These are phyloP conservation scores for Narcine bancroftii DNA, from an alignment of 2,113 vertebrate species.

Conservation along the genomic window DNA sequence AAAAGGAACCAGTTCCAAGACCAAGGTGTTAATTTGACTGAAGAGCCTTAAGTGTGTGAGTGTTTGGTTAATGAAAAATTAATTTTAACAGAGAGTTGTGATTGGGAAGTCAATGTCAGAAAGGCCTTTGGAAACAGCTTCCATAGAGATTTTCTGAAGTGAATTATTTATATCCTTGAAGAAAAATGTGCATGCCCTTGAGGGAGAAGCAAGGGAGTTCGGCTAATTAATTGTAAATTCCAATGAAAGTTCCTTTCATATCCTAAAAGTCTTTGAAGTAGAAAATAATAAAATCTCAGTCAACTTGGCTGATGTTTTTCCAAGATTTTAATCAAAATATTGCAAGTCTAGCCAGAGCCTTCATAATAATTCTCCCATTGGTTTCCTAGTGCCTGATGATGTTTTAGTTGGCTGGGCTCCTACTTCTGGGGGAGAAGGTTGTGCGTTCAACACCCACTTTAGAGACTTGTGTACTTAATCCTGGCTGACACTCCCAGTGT, in stretches of 20 bases:
- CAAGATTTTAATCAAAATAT: neutral
- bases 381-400: neutral
- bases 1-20: neutral
- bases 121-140: too few species aligned
- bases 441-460: neutral
- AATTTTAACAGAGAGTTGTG: neutral
- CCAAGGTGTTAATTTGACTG: neutral
- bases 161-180: too few species aligned
- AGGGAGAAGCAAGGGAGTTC: neutral
- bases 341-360: neutral
- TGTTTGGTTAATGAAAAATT: neutral
- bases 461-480: neutral
- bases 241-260: neutral
- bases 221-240: neutral
- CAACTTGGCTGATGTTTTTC: neutral
- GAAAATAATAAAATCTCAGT: neutral
- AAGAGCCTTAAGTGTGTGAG: neutral
- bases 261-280: neutral
- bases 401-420: neutral
- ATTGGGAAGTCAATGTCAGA: too few species aligned
- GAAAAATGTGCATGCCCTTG: neutral
- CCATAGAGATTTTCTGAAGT: too few species aligned
- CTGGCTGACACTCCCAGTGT: neutral
- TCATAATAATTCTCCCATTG: neutral
- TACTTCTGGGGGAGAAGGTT: neutral